phyloP scores from a whole-genome alignment of 2,888 invertebrate species.

The Fabriciana adippe region DNA sequence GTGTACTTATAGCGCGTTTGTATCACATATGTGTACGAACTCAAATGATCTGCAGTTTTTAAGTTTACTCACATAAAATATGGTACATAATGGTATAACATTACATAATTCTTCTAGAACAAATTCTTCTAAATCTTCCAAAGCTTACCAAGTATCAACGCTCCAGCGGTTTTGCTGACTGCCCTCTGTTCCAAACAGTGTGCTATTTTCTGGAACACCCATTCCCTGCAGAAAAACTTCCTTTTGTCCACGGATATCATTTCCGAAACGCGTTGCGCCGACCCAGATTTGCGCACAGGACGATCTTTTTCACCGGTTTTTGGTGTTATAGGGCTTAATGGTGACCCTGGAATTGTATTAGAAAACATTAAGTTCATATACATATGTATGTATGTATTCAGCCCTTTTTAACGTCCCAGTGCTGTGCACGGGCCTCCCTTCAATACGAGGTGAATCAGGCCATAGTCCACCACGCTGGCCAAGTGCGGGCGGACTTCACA shows the following conservation, averaged over 20 bases:
- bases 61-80: too few species aligned
- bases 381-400: too few species aligned
- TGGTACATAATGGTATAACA: too few species aligned
- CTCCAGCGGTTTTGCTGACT: slow-evolving; percentile 92
- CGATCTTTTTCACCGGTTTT: slow-evolving; percentile 59
- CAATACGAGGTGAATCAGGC: too few species aligned
- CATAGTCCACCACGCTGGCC: too few species aligned
- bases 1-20: too few species aligned
- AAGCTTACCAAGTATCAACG: slow-evolving; percentile 88
- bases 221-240: slow-evolving; percentile 94
- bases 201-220: slow-evolving; percentile 96
- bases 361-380: not conserved
- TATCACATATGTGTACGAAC: too few species aligned
- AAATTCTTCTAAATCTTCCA: not conserved
- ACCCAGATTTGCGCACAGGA: slow-evolving; percentile 72
- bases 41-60: too few species aligned
- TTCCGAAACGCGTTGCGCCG: slow-evolving; percentile 68
- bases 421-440: too few species aligned
- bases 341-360: slow-evolving; percentile 53
- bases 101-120: too few species aligned
- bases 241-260: slow-evolving; percentile 83
- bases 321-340: slow-evolving; percentile 62
- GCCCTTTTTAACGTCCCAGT: too few species aligned
- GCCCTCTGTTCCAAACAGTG: slow-evolving; percentile 95
- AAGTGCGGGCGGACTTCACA: too few species aligned